Base-by-base conservation (phyloP, 2,113 vertebrate genomes). In the Podilymbus podiceps region DNA sequence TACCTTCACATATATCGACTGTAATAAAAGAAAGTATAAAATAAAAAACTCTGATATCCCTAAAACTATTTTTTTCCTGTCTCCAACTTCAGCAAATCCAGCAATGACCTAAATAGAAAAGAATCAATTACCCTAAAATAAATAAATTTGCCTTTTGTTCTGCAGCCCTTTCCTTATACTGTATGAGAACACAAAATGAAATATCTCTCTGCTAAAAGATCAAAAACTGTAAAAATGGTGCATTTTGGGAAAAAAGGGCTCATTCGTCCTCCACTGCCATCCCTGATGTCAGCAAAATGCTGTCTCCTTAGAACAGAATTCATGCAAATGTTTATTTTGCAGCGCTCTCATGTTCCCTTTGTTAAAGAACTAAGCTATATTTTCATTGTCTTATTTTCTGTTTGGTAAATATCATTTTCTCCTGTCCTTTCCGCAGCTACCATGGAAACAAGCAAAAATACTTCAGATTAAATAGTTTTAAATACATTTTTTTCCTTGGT, bases 401-500 rank as follows among this genome's bases (percentile, higher is more conserved):
- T 98, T 97, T 91, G 94, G 95, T 97, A 96, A 97, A 95, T 96
- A 85, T 75, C 7, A 23, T 97, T 96, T 92, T 77, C 75, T 96
- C 72, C 78, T 91, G 95, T 95, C 93, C 56, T 73, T 96, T 88
- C 67, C 18, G 21, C 75, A 73, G 98, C 98, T 98, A n/a, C 98
- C 97, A 98, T 98, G 97, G 98, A 97, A 98, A 98, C 98, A 94
- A 91, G 90, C 67, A 62, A 76, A 93, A 90, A 93, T 63, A 84
- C 91, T 92, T 78, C 90, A 95, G 91, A 95, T 94, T 82, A 79
- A 97, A 96, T 95, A 93, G 93, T 93, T 97, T 98, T 93, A 97
- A 97, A 92, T 89, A 55, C 58, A 38, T 90, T 35, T 71, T 94
- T 96, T 93, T n/a, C 62, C 20, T 46, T 71, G 79, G 66, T 90